Evolutionary conservation across 1,140 invertebrate genomes (phyloP), one percentile per base, ranked within the genome.

Genomic region (Drosophila arizonae): DNA sequence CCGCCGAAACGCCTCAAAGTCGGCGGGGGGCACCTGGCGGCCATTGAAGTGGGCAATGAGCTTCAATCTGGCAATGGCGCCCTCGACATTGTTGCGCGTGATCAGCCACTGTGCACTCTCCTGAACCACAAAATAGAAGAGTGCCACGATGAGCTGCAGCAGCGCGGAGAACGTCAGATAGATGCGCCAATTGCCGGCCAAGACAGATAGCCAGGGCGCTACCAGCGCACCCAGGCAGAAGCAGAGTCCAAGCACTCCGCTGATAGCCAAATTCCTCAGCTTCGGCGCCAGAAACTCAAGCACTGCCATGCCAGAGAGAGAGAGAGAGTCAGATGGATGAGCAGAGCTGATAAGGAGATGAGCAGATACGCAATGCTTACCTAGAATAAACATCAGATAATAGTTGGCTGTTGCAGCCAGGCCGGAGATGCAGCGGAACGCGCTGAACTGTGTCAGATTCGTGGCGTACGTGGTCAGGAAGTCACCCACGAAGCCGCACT

Each of bases 81-180:
- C 90, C 8, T 93, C 92, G 0, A 92, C 91, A 51, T 92, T 86
- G 4, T 93, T 93, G 79, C 93, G 92, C 17, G 93, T 93, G 15
- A 94, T 92, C 3, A 95, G 82, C 94, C 94, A 95, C 69, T 94
- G 92, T 0, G 94, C 94, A 51, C 94, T 94, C 86, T 95, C 94
- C 64, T 94, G 93, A 66, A 94, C 90, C 61, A 93, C 86, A 52
- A 92, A 91, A 69, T 92, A 93, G 67, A 92, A 94, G 6, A 89
- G 63, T 0, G 92, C 79, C 17, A 93, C 89, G n/a, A 92, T 41
- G 1, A 92, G 60, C 66, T 93, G 92, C 1, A 94, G 92, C 15
- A 93, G 30, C 2, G 93, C 91, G 2, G 93, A 91, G 17, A 90
- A 91, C 10, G 93, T 77, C 21, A 94, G 74, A 68, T 94, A 93